Evolutionary conservation across 2,797 vertebrate species (phyloP).

Genomic region (Lagocephalus sceleratus): DNA sequence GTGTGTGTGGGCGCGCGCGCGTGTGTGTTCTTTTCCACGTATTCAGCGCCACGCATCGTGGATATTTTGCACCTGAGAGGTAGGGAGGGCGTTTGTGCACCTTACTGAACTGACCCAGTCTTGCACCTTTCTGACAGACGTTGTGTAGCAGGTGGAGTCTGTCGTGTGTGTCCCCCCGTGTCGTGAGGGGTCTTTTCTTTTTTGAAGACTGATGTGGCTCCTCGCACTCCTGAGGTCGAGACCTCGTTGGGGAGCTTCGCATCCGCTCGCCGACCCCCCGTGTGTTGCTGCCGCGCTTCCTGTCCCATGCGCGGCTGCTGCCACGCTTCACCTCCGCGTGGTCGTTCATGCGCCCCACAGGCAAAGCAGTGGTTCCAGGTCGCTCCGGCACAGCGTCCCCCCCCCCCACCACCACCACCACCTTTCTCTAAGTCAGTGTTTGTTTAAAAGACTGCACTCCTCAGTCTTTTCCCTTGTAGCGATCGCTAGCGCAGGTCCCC

Average conservation of each 20-base stretch:
- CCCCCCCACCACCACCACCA: background rate
- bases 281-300: constrained; percentile 62
- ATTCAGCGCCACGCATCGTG: constrained; percentile 42
- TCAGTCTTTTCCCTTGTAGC: background rate
- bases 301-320: constrained; percentile 55
- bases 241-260: constrained; percentile 61
- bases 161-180: constrained; percentile 8
- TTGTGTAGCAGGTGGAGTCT: constrained; percentile 65
- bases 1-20: constrained; percentile 28
- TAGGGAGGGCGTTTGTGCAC: constrained; percentile 65
- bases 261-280: constrained; percentile 51
- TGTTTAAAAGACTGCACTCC: constrained; percentile 1
- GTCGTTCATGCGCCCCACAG: constrained; percentile 31
- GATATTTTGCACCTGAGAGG: constrained; percentile 58
- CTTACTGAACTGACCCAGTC: constrained; percentile 74
- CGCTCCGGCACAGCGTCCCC: background rate
- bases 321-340: constrained; percentile 54
- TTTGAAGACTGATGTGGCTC: no score
- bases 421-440: background rate
- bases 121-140: constrained; percentile 68
- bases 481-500: background rate
- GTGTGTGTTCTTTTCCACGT: constrained; percentile 47
- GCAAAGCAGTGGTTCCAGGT: constrained; percentile 42
- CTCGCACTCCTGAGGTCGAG: constrained; percentile 54
- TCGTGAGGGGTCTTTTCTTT: no score